phyloP scores from a whole-genome alignment of 2,888 invertebrate species.

The Ectobius pallidus region DNA sequence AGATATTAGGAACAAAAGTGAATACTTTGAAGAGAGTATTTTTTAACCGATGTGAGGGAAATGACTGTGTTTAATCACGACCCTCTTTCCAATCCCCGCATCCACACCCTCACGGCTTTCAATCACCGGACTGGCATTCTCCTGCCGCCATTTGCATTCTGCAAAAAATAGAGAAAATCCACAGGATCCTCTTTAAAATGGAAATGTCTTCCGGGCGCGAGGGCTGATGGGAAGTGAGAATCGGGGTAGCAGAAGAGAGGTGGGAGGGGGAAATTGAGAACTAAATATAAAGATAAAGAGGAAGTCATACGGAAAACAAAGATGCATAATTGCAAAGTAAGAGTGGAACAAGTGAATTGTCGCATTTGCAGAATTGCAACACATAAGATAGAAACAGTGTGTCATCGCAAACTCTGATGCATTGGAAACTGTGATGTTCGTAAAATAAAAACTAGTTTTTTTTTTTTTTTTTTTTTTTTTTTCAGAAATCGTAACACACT shows the following conservation, averaged over 20 bases:
- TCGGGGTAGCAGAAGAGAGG: no score
- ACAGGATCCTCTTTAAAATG: constrained; percentile 36
- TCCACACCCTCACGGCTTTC: constrained; percentile 42
- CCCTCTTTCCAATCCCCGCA: constrained; percentile 25
- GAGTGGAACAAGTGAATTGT: constrained; percentile 4
- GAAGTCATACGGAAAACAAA: constrained; percentile 24
- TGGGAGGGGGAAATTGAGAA: constrained; percentile 12
- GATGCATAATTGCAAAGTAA: neutral
- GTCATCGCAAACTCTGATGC: no score
- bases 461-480: no score
- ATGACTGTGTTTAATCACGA: constrained; percentile 17
- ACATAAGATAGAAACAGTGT: no score
- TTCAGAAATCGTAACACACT: no score
- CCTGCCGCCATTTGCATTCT: constrained; percentile 32
- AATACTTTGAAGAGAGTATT: neutral
- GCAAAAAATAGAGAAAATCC: constrained; percentile 27
- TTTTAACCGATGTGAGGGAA: neutral
- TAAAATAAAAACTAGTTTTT: no score
- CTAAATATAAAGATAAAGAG: constrained; percentile 21
- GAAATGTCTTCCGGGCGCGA: constrained; percentile 26
- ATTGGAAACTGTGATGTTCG: no score
- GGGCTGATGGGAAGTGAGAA: constrained; percentile 26
- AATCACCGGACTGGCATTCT: constrained; percentile 28
- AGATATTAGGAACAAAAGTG: neutral
- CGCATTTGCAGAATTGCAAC: neutral